A percentile compares a stretch with the other conserved stretches of the same genome.
These are phyloP conservation scores for Aplocera efformata DNA, from an alignment of 2,888 invertebrate genomes.

Conservation along the genomic window DNA sequence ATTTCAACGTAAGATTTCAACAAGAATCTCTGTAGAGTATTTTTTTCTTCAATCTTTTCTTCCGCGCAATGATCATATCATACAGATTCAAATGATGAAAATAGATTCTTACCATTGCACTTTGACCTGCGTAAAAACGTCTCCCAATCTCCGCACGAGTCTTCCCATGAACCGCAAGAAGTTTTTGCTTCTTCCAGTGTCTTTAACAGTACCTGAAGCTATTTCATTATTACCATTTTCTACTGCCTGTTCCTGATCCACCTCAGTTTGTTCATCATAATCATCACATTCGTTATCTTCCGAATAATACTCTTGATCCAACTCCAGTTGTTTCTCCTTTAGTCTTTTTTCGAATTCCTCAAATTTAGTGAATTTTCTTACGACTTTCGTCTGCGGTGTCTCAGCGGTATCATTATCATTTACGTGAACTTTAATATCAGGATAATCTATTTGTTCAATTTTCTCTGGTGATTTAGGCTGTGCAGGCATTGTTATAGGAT, in stretches of 20 bases:
- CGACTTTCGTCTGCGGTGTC: slow-evolving; percentile 4
- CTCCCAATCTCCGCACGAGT: background rate
- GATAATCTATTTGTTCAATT: background rate
- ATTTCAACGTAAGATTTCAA: too few relatives aligned
- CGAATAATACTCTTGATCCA: slow-evolving; percentile 21
- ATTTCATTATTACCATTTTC: background rate
- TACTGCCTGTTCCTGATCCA: too few relatives aligned
- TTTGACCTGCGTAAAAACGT: background rate
- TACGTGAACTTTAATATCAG: slow-evolving; percentile 4
- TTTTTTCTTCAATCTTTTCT: too few relatives aligned
- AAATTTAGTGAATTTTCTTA: slow-evolving; percentile 18
- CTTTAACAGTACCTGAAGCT: background rate
- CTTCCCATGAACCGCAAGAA: background rate
- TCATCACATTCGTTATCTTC: slow-evolving; percentile 28
- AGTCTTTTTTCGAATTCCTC: slow-evolving; percentile 19
- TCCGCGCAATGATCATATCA: too few relatives aligned
- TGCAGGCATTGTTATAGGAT: background rate
- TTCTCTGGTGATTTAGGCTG: too few relatives aligned
- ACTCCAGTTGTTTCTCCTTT: slow-evolving; percentile 2
- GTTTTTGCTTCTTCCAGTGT: background rate
- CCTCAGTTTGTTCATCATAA: slow-evolving; percentile 13
- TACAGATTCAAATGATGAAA: background rate
- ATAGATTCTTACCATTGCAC: slow-evolving; percentile 5
- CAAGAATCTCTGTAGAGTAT: too few relatives aligned
- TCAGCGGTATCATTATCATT: background rate